Percentiles rank a stretch among this genome's conserved stretches.
Conservation (phyloP, 2,888 invertebrate genomes). For the Heliconius ismenius region DNA sequence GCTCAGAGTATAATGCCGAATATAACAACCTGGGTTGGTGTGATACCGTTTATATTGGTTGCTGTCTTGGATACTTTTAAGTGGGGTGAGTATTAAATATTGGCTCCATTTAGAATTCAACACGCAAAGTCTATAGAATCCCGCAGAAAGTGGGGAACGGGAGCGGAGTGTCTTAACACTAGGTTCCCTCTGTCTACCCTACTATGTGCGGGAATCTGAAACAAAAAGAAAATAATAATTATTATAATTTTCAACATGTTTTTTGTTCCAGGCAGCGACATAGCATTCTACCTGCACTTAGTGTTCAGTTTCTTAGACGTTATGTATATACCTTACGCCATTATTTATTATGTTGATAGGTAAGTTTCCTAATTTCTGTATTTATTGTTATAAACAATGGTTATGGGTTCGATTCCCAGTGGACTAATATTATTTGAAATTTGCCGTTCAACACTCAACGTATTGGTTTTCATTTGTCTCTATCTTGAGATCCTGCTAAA, state of each 20-base stretch:
- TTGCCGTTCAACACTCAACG: background rate
- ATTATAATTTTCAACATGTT: background rate
- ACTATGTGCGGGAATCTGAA: too few relatives aligned
- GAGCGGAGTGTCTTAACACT: background rate
- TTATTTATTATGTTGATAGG: constrained; percentile 90
- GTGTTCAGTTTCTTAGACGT: constrained; percentile 88
- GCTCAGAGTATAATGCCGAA: constrained; percentile 91
- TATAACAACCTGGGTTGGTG: constrained; percentile 87
- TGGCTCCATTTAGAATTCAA: too few relatives aligned
- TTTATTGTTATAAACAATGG: background rate
- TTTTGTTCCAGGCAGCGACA: constrained; percentile 80
- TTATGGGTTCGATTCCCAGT: background rate
- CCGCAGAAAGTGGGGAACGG: background rate
- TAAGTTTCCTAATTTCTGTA: constrained; percentile 47
- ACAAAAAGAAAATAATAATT: too few relatives aligned
- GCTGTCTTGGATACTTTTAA: constrained; percentile 87
- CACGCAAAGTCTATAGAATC: background rate
- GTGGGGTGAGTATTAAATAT: constrained; percentile 81
- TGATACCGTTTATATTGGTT: constrained; percentile 88
- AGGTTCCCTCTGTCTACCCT: background rate
- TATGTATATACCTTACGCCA: constrained; percentile 91
- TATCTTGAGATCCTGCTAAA: too few relatives aligned
- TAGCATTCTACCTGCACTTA: constrained; percentile 86
- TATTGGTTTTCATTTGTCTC: too few relatives aligned
- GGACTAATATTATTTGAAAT: background rate